Base-by-base conservation (phyloP, 2,888 invertebrate species). In the Aporophyla lueneburgensis region DNA sequence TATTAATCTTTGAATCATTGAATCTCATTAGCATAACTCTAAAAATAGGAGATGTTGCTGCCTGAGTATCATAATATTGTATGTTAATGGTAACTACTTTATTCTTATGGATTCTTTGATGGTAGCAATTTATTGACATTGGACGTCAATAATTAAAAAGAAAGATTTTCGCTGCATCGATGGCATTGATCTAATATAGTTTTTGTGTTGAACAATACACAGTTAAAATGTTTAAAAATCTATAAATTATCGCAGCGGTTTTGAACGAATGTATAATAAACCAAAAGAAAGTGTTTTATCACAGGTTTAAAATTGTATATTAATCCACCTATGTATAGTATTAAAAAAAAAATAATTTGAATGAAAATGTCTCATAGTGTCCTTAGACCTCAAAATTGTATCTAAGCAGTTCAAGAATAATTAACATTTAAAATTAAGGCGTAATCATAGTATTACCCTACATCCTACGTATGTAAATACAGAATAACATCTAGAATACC, bases 61-160 rank as follows among this genome's bases (percentile, higher is more conserved):
- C 12, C 9, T 40, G 9, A 43, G 43, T 14, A 24, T 33, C 21
- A 14, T 19, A 14, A 9, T 33, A 33, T 63, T 24, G 9, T 51
- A 24, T 33, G 5, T 12, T 70, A 12, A 10, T n/a, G n/a, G 6
- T 49, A 16, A 1, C 19, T 24, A 14, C 14, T 68, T 1, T 9
- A 16, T 4, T 59, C 10, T 4, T 62, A 43, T 16, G 16, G 24
- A 63, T 24, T n/a, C n/a, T 24, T 46, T 24, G 63, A 46, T 46
- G 16, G 67, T 66, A 66, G 6, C 19, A 65, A 49, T 46, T n/a
- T 14, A 14, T 46, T 69, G 69, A n/a, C n/a, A 49, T 70, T 63
- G 7, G n/a, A 49, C 33, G 43, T 24, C 21, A 24, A 19, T 70
- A 49, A n/a, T 49, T 33, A 14, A 27, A 62, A 62, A 24, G 14